A percentile compares a stretch with the other conserved stretches of the same genome.
Conservation (phyloP, 2,113 vertebrate genomes). For the Zapus hudsonius region DNA sequence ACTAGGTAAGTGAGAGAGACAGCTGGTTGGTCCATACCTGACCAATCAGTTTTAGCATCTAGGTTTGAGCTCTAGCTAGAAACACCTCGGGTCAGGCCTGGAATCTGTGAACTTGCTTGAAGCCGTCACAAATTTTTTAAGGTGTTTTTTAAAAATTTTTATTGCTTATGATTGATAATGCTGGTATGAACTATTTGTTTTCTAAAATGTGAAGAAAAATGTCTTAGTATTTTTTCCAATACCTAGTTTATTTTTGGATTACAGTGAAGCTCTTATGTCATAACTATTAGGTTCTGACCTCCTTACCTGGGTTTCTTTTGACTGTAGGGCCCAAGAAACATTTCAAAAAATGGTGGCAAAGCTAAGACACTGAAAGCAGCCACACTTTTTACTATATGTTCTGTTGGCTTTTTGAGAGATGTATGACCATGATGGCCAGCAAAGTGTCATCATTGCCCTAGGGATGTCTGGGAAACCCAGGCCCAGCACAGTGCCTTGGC, state of each 20-base stretch:
- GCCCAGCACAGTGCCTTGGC: background rate
- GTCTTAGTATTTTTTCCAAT: background rate
- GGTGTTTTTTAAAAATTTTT: too few relatives aligned
- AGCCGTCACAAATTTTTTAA: too few relatives aligned
- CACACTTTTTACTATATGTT: background rate
- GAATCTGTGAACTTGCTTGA: too few relatives aligned
- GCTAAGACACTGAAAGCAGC: background rate
- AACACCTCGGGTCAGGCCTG: too few relatives aligned
- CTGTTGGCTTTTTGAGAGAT: constrained; percentile 10
- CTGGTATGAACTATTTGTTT: background rate
- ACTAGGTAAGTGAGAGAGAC: too few relatives aligned
- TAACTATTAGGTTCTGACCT: background rate
- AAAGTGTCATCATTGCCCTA: background rate
- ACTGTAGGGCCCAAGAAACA: background rate
- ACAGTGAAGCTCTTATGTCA: constrained; percentile 17
- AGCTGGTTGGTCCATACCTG: too few relatives aligned
- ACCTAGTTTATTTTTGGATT: constrained; percentile 22
- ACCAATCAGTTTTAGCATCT: too few relatives aligned
- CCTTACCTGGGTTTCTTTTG: constrained; percentile 36
- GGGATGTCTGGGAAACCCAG: background rate
- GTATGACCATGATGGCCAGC: background rate
- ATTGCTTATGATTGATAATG: background rate
- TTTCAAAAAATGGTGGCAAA: constrained; percentile 42
- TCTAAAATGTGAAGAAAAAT: background rate
- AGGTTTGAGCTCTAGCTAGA: too few relatives aligned